phyloP scores from a whole-genome alignment of 2,888 invertebrate genomes.

The Hypselothyrea guttata region DNA sequence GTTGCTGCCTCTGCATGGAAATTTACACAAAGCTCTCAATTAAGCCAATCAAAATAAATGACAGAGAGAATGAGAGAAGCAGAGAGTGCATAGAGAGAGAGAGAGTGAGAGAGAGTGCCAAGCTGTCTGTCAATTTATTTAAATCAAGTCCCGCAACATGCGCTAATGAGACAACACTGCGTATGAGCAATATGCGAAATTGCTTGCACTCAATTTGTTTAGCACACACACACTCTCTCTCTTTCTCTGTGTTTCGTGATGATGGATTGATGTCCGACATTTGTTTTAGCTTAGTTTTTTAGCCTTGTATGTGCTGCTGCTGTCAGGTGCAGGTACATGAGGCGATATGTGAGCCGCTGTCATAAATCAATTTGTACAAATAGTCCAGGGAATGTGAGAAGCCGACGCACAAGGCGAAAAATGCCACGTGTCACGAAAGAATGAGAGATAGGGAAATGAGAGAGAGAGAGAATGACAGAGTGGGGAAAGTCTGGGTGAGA shows the following conservation, averaged over 20 bases:
- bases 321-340: constrained; percentile 49
- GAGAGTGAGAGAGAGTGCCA: neutral
- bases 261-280: constrained; percentile 58
- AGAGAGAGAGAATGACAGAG: too few species aligned
- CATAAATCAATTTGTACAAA: constrained; percentile 51
- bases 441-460: too few species aligned
- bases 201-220: constrained; percentile 58
- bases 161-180: constrained; percentile 38
- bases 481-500: too few species aligned
- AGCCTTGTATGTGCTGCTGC: constrained; percentile 1
- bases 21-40: constrained; percentile 34
- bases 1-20: constrained; percentile 16
- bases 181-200: constrained; percentile 52
- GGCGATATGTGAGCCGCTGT: constrained; percentile 27
- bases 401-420: neutral
- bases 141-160: constrained; percentile 32
- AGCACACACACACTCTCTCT: neutral
- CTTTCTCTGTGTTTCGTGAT: constrained; percentile 17
- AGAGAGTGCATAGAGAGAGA: neutral
- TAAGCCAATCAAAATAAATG: constrained; percentile 45
- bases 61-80: neutral
- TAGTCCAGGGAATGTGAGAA: constrained; percentile 10
- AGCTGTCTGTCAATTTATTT: constrained; percentile 42
- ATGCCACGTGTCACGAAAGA: too few species aligned
- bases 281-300: constrained; percentile 35